Base-by-base conservation (phyloP, 2,888 invertebrate genomes). In the Darwinula stevensoni region DNA sequence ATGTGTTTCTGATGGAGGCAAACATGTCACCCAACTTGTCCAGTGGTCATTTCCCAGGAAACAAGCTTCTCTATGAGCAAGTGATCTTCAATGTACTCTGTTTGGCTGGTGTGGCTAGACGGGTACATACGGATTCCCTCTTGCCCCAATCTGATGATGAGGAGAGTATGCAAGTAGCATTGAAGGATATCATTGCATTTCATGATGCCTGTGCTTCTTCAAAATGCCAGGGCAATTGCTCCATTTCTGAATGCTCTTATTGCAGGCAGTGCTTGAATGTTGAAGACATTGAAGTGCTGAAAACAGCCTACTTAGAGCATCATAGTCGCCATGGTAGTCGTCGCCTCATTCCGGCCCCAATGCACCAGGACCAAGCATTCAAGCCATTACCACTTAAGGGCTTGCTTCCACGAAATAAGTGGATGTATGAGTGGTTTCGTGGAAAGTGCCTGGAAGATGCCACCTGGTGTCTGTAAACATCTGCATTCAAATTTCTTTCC, bases 1-100 rank as follows among this genome's bases (percentile, higher is more conserved):
- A 70, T 31, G 74, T 88, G 1, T 73, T 65, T 44, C 56, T 86
- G 4, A 68, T 94, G 63, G 94, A 94, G 56, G 60, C 82, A 1
- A 94, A 94, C 46, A 91, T 94, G 94, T 86, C 86, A 11, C 94
- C 94, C 0, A 94, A 94, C 57, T 58, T 94, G 35, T 82, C 82
- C 1, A 82, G 88, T 0, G 71, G 71, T 0, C 86, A 91, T 52
- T 91, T 70, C 48, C 67, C 71, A n/a, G 72, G 67, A 0, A 94
- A 94, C 51, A 44, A 45, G 27, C 50, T 78, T 16, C 52, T 94
- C 1, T 94, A 91, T 45, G 80, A 88, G 44, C 86, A 91, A 56
- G 74, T 91, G 1, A 44, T 91, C 9, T 82, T 70, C 49, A 80
- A 72, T 50, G 47, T 76, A 16, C 61, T 88, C 33, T 62, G 68